phyloP scores from a whole-genome alignment of 2,888 invertebrate genomes.

The Orchesella flavescens region DNA sequence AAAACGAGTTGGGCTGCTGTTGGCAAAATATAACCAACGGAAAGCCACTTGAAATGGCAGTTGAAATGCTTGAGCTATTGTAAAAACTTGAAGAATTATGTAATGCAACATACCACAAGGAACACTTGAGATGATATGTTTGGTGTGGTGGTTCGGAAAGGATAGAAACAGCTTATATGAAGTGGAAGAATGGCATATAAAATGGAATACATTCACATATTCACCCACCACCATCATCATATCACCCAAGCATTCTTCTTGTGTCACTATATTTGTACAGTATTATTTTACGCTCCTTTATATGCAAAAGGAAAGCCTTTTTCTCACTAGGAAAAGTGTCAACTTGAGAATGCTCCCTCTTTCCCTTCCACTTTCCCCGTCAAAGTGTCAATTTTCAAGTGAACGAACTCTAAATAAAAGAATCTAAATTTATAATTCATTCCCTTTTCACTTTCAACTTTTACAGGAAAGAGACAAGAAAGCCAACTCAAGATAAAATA shows the following conservation, averaged over 20 bases:
- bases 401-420: conserved; percentile 68
- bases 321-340: conserved; percentile 46
- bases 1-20: conserved; percentile 45
- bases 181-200: conserved; percentile 32
- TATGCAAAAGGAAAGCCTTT: conserved; percentile 23
- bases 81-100: conserved; percentile 50
- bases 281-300: background rate
- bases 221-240: background rate
- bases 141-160: background rate
- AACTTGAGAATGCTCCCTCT: conserved; percentile 50
- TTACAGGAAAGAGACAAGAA: conserved; percentile 8
- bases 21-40: conserved; percentile 23
- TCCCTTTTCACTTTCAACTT: conserved; percentile 23
- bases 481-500: conserved; percentile 16
- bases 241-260: conserved; percentile 27
- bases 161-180: conserved; percentile 15
- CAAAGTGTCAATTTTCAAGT: conserved; percentile 71
- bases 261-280: conserved; percentile 20
- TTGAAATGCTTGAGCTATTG: conserved; percentile 43
- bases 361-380: conserved; percentile 62
- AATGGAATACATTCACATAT: background rate
- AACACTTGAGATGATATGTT: conserved; percentile 42
- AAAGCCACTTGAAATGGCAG: conserved; percentile 52
- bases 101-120: conserved; percentile 57
- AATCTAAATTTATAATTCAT: conserved; percentile 71